phyloP scores from a whole-genome alignment of 2,113 vertebrate species.

The Hylia prasina region DNA sequence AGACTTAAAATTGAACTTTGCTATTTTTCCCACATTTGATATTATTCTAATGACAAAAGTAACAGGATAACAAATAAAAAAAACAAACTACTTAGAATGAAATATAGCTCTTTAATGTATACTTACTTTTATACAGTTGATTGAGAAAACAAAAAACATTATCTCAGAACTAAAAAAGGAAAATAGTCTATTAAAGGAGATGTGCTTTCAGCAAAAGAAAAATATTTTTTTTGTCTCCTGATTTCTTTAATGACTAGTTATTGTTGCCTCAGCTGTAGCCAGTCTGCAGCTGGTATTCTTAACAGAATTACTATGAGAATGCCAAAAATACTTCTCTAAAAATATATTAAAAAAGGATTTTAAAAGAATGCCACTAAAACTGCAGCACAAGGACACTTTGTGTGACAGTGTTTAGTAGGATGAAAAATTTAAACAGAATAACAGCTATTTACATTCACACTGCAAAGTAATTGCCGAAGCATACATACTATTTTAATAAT shows the following conservation, averaged over 20 bases:
- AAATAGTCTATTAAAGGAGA: neutral
- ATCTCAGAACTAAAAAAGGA: constrained; percentile 3
- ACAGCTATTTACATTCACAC: constrained; percentile 70
- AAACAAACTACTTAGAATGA: neutral
- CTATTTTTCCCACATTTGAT: constrained; percentile 58
- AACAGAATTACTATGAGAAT: constrained; percentile 63
- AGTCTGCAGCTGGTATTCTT: constrained; percentile 70
- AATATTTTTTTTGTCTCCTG: constrained; percentile 28
- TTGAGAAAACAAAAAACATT: neutral
- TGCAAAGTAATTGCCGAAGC: constrained; percentile 66
- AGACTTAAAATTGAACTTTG: constrained; percentile 70
- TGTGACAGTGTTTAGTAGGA: constrained; percentile 61
- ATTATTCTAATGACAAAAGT: constrained; percentile 3
- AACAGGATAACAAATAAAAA: neutral
- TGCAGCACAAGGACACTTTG: constrained; percentile 66
- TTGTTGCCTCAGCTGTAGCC: constrained; percentile 56
- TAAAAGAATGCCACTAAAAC: constrained; percentile 57
- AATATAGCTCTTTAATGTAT: neutral
- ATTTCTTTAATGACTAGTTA: constrained; percentile 68
- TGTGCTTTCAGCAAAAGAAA: constrained; percentile 2
- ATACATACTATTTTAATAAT: constrained; percentile 70
- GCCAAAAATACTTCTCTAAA: constrained; percentile 72
- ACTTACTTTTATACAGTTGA: neutral
- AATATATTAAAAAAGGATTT: constrained; percentile 61
- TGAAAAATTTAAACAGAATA: constrained; percentile 71